Evolutionary conservation across 2,797 vertebrate species (phyloP).

Genomic region (Onychomys torridus): DNA sequence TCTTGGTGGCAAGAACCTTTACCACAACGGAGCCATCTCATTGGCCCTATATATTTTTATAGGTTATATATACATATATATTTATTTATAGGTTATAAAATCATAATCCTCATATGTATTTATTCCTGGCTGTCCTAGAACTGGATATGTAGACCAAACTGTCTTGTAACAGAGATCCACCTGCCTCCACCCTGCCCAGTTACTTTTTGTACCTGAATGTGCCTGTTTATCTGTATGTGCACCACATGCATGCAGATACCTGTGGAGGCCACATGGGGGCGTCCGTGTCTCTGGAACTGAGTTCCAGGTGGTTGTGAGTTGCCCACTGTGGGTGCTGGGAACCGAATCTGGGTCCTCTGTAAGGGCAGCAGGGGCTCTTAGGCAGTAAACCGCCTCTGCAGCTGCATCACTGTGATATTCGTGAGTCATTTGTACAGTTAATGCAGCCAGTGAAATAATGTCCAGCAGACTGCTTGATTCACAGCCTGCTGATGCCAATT

Average conservation of each 20-base stretch:
- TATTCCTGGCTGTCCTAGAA: neutral
- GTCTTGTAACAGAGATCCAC: neutral
- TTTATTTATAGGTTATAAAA: neutral
- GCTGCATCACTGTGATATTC: neutral
- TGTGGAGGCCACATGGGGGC: neutral
- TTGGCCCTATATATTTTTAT: no score
- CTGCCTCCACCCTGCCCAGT: neutral
- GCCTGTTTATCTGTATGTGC: neutral
- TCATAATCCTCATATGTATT: no score
- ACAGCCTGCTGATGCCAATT: neutral
- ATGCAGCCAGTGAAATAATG: neutral
- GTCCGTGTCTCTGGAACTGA: no score
- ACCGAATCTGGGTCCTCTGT: neutral
- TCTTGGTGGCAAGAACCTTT: neutral
- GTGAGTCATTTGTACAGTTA: neutral
- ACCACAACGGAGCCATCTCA: neutral
- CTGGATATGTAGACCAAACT: neutral
- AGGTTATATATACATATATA: neutral
- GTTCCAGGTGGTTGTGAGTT: neutral
- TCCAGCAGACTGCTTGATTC: neutral
- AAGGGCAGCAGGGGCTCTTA: neutral
- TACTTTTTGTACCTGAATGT: neutral
- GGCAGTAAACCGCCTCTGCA: accelerated
- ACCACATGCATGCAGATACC: accelerated
- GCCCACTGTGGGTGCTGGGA: neutral